Evolutionary conservation across 2,888 invertebrate species (phyloP), one percentile per base, ranked within the genome.

Genomic region (Chymomyza procnemis): DNA sequence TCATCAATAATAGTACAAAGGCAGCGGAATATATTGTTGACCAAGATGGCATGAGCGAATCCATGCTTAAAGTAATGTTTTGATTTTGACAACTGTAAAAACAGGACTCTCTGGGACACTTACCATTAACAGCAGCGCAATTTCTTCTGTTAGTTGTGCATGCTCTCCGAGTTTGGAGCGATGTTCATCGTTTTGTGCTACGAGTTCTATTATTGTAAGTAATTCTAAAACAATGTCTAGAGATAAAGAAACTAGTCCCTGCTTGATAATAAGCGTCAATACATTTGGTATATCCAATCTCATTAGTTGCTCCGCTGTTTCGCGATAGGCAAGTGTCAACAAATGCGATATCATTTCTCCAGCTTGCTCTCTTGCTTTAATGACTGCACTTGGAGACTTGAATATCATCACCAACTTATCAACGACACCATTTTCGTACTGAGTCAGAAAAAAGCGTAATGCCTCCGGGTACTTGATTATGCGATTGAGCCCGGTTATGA

Each of bases 21-120:
- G 63, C 89, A 89, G 18, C 89, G 88, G 58, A 89, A 88, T n/a
- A 89, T 84, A 50, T 85, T 81, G 56, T 78, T 80, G 0, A 87
- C 85, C 71, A 89, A 55, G 18, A 89, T 79, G 4, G 89, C 80
- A 26, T 87, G 85, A n/a, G 85, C 80, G 65, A 73, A 83, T 8
- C 87, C 79, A 1, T 60, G 73, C 83, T 83, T 12, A 59, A 16
- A 46, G 1, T 34, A 14, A 4, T n/a, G 9, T 14, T 4, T 26
- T 1, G 4, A n/a, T 26, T 55, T 2, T 9, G 4, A 9, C 21
- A 54, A 4, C 18, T 18, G 9, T 6, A n/a, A 18, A 26, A 4
- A 6, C 26, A 6, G 6, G 26, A 26, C 6, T 26, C 6, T 8
- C 26, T 21, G n/a, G 14, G 3, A 4, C 8, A 56, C 54, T 69